A percentile compares a stretch with the other conserved stretches of the same genome.
Conservation (phyloP, 2,888 invertebrate species). For the Aromia moschata region DNA sequence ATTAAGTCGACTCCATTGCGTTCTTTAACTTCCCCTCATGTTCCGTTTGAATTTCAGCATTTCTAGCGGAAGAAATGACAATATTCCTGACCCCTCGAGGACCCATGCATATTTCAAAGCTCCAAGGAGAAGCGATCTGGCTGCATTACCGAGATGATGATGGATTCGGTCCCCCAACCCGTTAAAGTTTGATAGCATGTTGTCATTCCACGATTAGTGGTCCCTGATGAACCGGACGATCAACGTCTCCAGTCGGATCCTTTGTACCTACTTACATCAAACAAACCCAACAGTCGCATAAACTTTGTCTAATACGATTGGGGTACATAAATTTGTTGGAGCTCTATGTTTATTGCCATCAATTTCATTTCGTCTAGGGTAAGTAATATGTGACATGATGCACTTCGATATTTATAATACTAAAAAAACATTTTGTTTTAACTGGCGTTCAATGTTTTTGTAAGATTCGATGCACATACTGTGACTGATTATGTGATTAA, state of each 20-base stretch:
- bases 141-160: conserved; percentile 43
- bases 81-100: conserved; percentile 31
- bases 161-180: conserved; percentile 44
- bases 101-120: conserved; percentile 42
- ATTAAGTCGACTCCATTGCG: too few relatives aligned
- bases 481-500: too few relatives aligned
- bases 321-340: conserved; percentile 42
- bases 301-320: conserved; percentile 40
- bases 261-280: conserved; percentile 43
- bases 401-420: neutral
- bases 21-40: too few relatives aligned
- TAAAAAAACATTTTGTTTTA: too few relatives aligned
- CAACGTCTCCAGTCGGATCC: conserved; percentile 32
- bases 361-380: conserved; percentile 5
- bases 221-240: conserved; percentile 45
- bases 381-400: neutral
- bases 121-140: conserved; percentile 38
- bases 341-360: conserved; percentile 15
- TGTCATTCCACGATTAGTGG: conserved; percentile 51
- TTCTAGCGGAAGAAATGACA: conserved; percentile 11
- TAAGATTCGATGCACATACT: too few relatives aligned
- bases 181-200: conserved; percentile 52
- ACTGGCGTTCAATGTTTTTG: too few relatives aligned
- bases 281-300: conserved; percentile 44
- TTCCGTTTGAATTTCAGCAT: neutral